Conservation (phyloP, 1,140 invertebrate genomes). For the Conopomorpha cramerella region DNA sequence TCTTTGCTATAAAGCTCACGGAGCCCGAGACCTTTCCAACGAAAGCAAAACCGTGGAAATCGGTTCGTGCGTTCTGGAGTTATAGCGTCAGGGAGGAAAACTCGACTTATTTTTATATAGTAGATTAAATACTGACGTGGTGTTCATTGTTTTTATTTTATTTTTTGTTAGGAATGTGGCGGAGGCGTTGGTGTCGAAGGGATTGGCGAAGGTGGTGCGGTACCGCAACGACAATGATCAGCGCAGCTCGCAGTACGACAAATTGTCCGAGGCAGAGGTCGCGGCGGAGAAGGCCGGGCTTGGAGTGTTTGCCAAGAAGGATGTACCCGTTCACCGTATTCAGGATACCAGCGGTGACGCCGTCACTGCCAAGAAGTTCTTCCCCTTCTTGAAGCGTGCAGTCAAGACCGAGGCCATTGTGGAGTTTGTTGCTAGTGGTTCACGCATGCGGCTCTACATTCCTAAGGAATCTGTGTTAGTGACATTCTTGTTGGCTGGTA, state of each 20-base stretch:
- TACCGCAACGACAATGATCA: constrained; percentile 96
- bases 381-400: constrained; percentile 88
- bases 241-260: constrained; percentile 91
- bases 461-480: constrained; percentile 95
- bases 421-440: constrained; percentile 95
- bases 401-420: constrained; percentile 87
- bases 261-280: constrained; percentile 89
- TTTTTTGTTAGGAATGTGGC: constrained; percentile 81
- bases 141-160: too few species aligned
- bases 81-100: too few species aligned
- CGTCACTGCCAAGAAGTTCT: constrained; percentile 87
- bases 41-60: too few species aligned
- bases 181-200: constrained; percentile 91
- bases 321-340: constrained; percentile 80
- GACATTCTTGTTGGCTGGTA: constrained; percentile 87
- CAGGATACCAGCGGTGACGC: constrained; percentile 87
- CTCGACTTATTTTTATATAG: too few species aligned
- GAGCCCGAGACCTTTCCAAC: too few species aligned
- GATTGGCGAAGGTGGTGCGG: constrained; percentile 88
- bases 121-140: too few species aligned
- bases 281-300: constrained; percentile 87
- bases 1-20: too few species aligned
- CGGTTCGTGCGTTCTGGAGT: too few species aligned
- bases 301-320: constrained; percentile 86
- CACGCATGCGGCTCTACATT: constrained; percentile 88